A percentile compares a stretch with the other conserved stretches of the same genome.
phyloP scores from a whole-genome alignment of 2,113 vertebrate genomes.

The Callipepla squamata region DNA sequence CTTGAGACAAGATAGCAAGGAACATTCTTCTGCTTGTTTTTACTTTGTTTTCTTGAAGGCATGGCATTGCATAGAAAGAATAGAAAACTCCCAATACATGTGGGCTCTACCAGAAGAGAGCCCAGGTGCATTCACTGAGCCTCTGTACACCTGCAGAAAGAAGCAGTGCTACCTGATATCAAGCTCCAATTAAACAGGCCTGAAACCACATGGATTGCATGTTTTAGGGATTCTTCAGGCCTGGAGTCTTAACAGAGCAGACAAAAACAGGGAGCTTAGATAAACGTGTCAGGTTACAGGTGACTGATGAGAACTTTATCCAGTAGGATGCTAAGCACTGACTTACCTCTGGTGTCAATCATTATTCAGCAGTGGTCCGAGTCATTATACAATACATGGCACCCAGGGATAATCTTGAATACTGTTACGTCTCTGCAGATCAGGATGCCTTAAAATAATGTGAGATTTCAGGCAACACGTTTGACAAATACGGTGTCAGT shows the following conservation, averaged over 20 bases:
- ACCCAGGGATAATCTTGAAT: neutral
- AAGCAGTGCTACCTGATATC: neutral
- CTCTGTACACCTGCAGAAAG: neutral
- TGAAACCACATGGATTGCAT: neutral
- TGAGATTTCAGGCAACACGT: neutral
- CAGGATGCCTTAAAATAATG: neutral
- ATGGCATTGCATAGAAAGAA: accelerated
- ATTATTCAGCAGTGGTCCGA: neutral
- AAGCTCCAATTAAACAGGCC: neutral
- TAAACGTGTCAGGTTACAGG: neutral
- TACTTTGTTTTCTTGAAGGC: neutral
- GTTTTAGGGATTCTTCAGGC: neutral
- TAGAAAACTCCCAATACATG: neutral
- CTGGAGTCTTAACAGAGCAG: neutral
- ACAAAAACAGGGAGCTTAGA: neutral
- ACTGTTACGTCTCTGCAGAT: neutral
- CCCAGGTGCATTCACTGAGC: neutral
- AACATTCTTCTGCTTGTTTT: neutral
- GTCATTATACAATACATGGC: neutral
- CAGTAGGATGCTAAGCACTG: neutral
- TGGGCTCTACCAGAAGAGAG: neutral
- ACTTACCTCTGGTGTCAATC: neutral
- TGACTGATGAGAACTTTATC: neutral
- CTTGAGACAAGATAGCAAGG: neutral
- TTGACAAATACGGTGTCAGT: neutral